Evolutionary conservation across 2,797 vertebrate genomes (phyloP), one percentile per base, ranked within the genome.

Genomic region (Leptodactylus fallax): DNA sequence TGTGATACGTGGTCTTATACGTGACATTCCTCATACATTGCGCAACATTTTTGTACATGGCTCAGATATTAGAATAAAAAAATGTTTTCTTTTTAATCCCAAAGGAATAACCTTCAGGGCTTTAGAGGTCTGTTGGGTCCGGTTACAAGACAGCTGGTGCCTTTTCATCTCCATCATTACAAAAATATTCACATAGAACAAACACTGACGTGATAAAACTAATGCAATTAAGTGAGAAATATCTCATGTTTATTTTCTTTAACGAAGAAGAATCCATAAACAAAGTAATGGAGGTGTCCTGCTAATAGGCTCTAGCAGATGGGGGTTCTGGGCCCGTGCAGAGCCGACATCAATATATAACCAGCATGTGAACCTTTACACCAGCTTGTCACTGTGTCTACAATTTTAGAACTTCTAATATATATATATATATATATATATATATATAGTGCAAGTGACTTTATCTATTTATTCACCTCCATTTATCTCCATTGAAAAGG

Each of bases 121-220:
- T 51, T 65, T 17, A 25, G 21, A 81, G 36, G 45, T 9, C 60
- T 23, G 36, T 12, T 0, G 45, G 79, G 45, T 81, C 79, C 10
- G 45, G 58, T 81, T 81, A 49, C 36, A 81, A 49, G 65, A 13
- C 79, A 14, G 58, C 60, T 49, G 79, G 61, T 23, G 60, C 49
- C 58, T 49, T 81, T 81, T 81, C 58, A 81, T 81, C 79, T 53
- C 61, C 61, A 49, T 25, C 19, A 51, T 51, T 49, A 36, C 60
- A 14, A 61, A 81, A 61, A 81, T 49, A 61, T 81, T 65, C 79
- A 65, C 60, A 63, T 58, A 81, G 79, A 81, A 49, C 36, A 81
- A 49, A 65, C 21, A 47, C n/a, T n/a, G 45, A 51, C 63, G 60
- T 81, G 58, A 65, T 63, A 81, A 81, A 63, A 51, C 16, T 16